Evolutionary conservation across 1,140 invertebrate species (phyloP).

Genomic region (Ooceraea biroi): DNA sequence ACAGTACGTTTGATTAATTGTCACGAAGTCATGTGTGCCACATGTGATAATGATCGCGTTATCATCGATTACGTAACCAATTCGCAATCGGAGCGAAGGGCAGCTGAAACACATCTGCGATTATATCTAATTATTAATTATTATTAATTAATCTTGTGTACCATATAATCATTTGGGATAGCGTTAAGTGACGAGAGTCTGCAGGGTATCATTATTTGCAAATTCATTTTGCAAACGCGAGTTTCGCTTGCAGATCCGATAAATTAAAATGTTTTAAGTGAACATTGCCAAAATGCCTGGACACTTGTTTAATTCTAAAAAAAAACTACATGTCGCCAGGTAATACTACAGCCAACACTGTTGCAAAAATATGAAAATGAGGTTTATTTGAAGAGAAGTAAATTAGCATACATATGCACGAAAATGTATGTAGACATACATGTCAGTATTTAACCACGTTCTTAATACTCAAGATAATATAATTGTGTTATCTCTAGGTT

Average conservation of each 20-base stretch:
- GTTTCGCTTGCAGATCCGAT: no score
- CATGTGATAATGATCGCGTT: constrained; percentile 45
- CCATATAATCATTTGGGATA: constrained; percentile 63
- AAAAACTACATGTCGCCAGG: constrained; percentile 11
- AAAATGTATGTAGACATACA: constrained; percentile 7
- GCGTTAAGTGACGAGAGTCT: constrained; percentile 50
- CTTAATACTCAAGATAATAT: constrained; percentile 14
- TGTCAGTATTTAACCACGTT: constrained; percentile 33
- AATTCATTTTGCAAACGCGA: constrained; percentile 31
- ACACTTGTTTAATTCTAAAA: background rate
- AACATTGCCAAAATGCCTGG: background rate
- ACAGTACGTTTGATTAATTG: constrained; percentile 51
- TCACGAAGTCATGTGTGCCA: constrained; percentile 13
- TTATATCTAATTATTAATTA: constrained; percentile 47
- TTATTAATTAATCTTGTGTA: constrained; percentile 65
- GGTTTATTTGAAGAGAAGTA: background rate
- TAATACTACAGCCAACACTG: background rate
- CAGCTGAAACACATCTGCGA: constrained; percentile 22
- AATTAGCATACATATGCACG: background rate
- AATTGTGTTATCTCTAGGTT: constrained; percentile 16
- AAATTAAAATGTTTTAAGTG: background rate
- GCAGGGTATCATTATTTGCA: constrained; percentile 18
- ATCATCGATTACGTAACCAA: constrained; percentile 64
- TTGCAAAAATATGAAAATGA: background rate
- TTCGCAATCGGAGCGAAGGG: constrained; percentile 54